Percentiles rank a stretch among this genome's conserved stretches.
phyloP scores from a whole-genome alignment of 2,113 vertebrate species.

The Ifrita kowaldi region DNA sequence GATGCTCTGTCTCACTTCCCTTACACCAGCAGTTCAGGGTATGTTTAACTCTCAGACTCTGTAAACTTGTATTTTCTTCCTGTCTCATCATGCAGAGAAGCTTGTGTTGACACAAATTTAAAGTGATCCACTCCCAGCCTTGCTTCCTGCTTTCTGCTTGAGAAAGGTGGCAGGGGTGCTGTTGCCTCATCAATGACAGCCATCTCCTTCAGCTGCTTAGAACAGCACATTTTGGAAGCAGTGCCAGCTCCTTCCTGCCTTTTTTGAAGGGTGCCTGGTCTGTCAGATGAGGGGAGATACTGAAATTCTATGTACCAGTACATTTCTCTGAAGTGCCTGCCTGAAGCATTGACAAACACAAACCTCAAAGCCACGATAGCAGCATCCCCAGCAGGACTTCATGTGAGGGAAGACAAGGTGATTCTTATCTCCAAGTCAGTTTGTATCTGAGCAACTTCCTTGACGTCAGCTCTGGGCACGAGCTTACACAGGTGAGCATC shows the following conservation, averaged over 20 bases:
- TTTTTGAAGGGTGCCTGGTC: not conserved
- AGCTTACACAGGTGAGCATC: not conserved
- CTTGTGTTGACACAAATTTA: not conserved
- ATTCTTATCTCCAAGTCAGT: not conserved
- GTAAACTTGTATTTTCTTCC: not conserved
- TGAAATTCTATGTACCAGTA: not conserved
- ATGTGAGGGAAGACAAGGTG: not conserved
- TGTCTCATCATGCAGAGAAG: not conserved
- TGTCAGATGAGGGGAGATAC: not conserved
- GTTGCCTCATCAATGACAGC: not conserved
- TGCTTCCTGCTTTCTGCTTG: not conserved
- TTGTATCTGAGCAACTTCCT: not conserved
- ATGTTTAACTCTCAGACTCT: not conserved
- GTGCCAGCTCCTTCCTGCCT: not conserved
- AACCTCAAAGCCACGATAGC: not conserved
- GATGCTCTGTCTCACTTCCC: not conserved
- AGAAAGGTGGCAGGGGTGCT: not conserved
- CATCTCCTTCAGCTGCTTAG: not conserved
- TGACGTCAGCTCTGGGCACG: accelerated
- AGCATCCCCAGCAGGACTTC: not conserved
- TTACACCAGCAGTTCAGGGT: not conserved
- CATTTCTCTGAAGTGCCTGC: not conserved
- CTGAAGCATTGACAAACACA: not conserved
- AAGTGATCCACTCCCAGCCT: not conserved
- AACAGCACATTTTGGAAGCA: not conserved